phyloP scores from a whole-genome alignment of 2,113 vertebrate species.

The Bos indicus region DNA sequence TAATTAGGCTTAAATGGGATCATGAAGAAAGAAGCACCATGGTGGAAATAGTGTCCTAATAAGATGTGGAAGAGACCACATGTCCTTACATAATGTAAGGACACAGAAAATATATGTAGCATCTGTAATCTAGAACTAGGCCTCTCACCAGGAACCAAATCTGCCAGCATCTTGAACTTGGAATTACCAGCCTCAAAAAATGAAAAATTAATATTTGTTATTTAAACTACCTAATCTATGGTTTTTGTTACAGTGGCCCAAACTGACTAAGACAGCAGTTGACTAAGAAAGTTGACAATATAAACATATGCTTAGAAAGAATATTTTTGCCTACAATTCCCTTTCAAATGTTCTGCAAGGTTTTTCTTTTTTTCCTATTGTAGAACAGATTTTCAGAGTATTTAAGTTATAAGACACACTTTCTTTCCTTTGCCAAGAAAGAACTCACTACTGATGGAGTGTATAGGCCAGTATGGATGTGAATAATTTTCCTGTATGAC shows the following conservation, averaged over 20 bases:
- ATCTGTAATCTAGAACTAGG: not conserved
- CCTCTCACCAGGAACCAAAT: not conserved
- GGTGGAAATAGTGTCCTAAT: not conserved
- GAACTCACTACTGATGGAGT: slow-evolving; percentile 18
- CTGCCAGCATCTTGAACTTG: not conserved
- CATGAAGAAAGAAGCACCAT: rapidly evolving
- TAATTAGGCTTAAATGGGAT: not conserved
- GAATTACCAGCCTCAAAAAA: not conserved
- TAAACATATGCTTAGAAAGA: not conserved
- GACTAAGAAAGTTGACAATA: not conserved
- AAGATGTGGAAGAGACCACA: not conserved
- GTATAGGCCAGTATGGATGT: not conserved
- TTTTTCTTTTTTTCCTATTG: not conserved
- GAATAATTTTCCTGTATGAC: not conserved
- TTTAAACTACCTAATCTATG: not conserved
- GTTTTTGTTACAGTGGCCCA: not conserved
- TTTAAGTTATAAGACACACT: not conserved
- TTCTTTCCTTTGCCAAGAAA: not conserved
- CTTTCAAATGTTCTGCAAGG: not conserved
- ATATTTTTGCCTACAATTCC: not conserved
- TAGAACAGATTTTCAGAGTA: not conserved
- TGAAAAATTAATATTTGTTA: not conserved
- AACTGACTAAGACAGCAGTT: not conserved
- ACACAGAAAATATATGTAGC: not conserved
- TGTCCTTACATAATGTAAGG: not conserved